Percentiles rank a stretch among this genome's conserved stretches.
Conservation (phyloP, 2,113 vertebrate genomes). For the Psilopsiagon aurifrons region DNA sequence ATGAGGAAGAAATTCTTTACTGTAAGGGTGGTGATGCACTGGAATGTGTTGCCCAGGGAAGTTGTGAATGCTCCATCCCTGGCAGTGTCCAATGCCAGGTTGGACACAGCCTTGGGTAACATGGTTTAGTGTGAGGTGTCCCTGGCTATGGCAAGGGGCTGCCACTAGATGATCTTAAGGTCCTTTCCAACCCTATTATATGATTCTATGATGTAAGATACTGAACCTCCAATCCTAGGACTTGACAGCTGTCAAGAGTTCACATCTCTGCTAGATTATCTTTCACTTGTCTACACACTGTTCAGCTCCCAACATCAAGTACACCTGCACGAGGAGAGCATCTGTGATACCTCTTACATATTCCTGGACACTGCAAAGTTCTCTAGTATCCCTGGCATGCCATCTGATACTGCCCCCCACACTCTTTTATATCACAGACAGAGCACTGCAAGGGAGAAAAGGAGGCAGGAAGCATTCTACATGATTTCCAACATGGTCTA, state of each 20-base stretch:
- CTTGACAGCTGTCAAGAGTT: background rate
- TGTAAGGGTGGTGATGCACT: no score
- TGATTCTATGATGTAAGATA: background rate
- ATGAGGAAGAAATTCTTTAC: no score
- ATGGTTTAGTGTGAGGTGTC: no score
- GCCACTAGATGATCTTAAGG: background rate
- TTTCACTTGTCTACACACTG: background rate
- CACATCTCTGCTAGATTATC: background rate
- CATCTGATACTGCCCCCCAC: background rate
- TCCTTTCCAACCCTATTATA: background rate
- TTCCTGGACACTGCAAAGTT: background rate
- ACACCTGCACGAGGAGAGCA: background rate
- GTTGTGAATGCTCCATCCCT: no score
- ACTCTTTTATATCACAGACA: background rate
- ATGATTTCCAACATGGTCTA: background rate
- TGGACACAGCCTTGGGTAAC: no score
- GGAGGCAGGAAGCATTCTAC: background rate
- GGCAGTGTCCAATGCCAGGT: no score
- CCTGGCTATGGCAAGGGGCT: background rate
- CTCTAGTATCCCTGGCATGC: background rate
- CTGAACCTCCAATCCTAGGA: background rate
- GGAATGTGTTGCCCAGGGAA: no score
- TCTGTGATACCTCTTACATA: background rate
- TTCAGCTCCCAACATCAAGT: background rate
- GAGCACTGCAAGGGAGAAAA: background rate